Base-by-base conservation (phyloP, 2,113 vertebrate species). In the Spermophilus dauricus region DNA sequence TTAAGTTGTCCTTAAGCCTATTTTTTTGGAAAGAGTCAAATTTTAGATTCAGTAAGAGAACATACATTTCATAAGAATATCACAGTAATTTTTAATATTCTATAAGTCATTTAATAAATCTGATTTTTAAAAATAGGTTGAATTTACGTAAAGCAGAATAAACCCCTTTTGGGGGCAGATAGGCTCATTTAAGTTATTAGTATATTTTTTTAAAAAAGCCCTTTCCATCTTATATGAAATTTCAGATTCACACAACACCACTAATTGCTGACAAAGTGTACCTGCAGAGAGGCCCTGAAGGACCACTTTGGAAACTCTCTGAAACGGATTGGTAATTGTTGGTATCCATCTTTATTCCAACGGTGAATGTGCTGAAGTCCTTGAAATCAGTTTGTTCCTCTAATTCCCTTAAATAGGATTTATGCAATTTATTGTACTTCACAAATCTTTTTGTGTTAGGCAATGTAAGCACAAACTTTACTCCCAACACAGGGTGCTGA, bases 381-480 rank as follows among this genome's bases (percentile, higher is more conserved):
- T 96, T 97, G 83, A 89, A 86, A 85, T 93, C 96, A 95, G 95
- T 88, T 87, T 96, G 86, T 91, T 61, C 75, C 93, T n/a, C 22
- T 95, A 97, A 95, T 94, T 95, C 73, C 69, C 91, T 97, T 95
- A 95, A 97, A 72, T 86, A 86, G 94, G 82, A 97, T 95, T 94
- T 96, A 95, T 94, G 93, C 30, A 3, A 48, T 95, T 34, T 53
- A 8, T 88, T 89, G 96, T 45, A 89, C 63, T 91, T 89, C 80
- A 75, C 34, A 85, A 93, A 86, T 8, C 20, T 4, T 63, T 88
- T 85, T 75, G 12, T 76, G 76, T 82, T 58, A 85, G 11, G 22
- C 8, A 93, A 77, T 34, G 85, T 70, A 95, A 85, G 82, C 32
- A 3, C 8, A 14, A 84, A 80, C 72, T 92, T 87, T n/a, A 73